These are phyloP conservation scores for Nymphalis polychloros DNA, from an alignment of 2,888 invertebrate genomes.

Conservation along the genomic window DNA sequence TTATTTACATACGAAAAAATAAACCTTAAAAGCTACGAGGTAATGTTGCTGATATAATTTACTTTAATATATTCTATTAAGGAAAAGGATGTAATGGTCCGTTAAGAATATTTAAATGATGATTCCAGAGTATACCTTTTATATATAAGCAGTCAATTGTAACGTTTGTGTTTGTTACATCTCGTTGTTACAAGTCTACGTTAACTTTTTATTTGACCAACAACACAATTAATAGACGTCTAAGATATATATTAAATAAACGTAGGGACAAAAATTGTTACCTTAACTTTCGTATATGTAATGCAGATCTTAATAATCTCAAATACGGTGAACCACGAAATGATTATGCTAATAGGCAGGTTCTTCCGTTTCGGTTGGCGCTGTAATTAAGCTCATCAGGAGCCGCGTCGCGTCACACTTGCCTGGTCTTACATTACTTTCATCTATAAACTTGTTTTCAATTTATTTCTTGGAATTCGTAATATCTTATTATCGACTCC, in stretches of 20 bases:
- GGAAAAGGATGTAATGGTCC: constrained; percentile 13
- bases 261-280: no score
- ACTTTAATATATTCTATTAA: not conserved
- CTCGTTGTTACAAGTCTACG: no score
- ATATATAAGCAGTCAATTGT: not conserved
- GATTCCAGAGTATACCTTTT: not conserved
- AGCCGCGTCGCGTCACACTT: constrained; percentile 20
- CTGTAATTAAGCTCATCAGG: constrained; percentile 29
- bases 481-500: not conserved
- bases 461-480: constrained; percentile 3
- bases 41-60: constrained; percentile 17
- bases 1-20: constrained; percentile 13
- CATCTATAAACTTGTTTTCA: not conserved
- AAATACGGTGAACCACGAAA: constrained; percentile 14
- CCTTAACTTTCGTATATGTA: not conserved
- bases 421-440: constrained; percentile 16
- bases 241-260: no score
- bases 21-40: not conserved
- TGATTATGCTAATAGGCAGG: constrained; percentile 29
- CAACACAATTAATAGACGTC: no score
- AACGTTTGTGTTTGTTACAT: no score
- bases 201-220: no score
- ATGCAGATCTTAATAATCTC: constrained; percentile 1
- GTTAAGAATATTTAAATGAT: constrained; percentile 15
- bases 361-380: constrained; percentile 27